Base-by-base conservation (phyloP, 2,113 vertebrate genomes). In the zebrafish (Danio rerio) region DNA sequence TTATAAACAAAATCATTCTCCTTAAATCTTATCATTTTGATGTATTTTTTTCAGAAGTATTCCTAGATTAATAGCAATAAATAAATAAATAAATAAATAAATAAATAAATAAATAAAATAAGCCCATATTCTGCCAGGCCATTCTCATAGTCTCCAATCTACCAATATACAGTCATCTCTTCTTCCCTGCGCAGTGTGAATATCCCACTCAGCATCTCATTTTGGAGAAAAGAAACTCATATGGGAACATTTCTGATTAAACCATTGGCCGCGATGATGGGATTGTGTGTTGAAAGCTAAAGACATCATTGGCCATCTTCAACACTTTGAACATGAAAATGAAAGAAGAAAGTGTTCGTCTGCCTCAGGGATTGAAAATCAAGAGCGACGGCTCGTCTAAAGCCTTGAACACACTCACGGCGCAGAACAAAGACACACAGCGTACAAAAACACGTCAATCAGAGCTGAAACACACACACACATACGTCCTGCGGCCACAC, bases 281-380 rank as follows among this genome's bases (percentile, higher is more conserved):
- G 47, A 13, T 50, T 11, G 47, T 50, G 45, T 13, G 16, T 50
- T 15, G 47, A 71, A 21, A 71, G 68, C 47, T 50, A 49, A 71
- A 76, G 11, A 74, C 71, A 76, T 76, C 7, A 76, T 61, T 76
- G 55, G 40, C n/a, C 55, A 61, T n/a, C 49, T 52, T 71, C 18
- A 52, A 31, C 2, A 10, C 68, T 70, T 50, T 70, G 72, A 56
- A 58, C 40, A 58, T n/a, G 42, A 31, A 18, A 49, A 45, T 61
- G 42, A 61, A 76, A 45, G 31, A 58, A 58, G 21, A 56, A 59
- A 47, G n/a, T 9, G 16, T 9, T 45, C 16, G 2, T 42, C 55
- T 31, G 73, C 74, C 74, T 62, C 56, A 21, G 58, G 73, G 73
- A 49, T 47, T 61, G 18, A 61, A 61, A 76, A 20, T 47, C 56